phyloP scores from a whole-genome alignment of 2,797 vertebrate species.

The Fistularia tabacaria region DNA sequence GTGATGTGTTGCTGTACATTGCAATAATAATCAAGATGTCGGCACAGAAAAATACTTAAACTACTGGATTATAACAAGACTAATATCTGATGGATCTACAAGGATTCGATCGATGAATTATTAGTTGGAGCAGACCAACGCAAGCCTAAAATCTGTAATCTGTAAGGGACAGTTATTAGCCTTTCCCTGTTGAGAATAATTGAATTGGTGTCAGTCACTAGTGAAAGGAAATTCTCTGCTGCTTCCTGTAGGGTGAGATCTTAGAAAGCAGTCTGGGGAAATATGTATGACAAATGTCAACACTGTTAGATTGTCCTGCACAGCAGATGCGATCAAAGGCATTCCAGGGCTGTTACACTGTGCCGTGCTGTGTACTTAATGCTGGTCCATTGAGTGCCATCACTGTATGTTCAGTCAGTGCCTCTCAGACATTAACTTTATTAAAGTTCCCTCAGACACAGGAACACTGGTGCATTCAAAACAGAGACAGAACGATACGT shows the following conservation, averaged over 20 bases:
- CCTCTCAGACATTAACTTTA: slow-evolving; percentile 38
- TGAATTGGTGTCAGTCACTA: not conserved
- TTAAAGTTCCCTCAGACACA: slow-evolving; percentile 20
- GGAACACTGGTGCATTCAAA: not conserved
- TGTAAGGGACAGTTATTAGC: too few species aligned
- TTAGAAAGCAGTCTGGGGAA: not conserved
- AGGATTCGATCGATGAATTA: too few species aligned
- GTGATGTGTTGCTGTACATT: too few species aligned
- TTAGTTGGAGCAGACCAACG: too few species aligned
- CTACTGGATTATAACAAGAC: too few species aligned
- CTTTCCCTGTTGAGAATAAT: not conserved
- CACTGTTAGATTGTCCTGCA: slow-evolving; percentile 2
- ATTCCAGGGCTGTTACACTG: slow-evolving; percentile 36
- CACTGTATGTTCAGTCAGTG: slow-evolving; percentile 14
- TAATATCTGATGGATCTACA: too few species aligned
- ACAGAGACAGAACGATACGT: not conserved
- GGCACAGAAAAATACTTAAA: too few species aligned
- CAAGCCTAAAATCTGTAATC: too few species aligned
- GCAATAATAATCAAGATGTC: too few species aligned
- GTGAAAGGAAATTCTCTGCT: not conserved
- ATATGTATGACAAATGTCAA: slow-evolving; percentile 5
- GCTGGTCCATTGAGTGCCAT: slow-evolving; percentile 7
- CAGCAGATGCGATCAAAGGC: slow-evolving; percentile 28
- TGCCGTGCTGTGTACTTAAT: slow-evolving; percentile 29
- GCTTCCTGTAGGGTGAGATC: not conserved